Evolutionary conservation across 2,888 invertebrate species (phyloP), one percentile per base, ranked within the genome.

Genomic region (Aleiodes alternator): DNA sequence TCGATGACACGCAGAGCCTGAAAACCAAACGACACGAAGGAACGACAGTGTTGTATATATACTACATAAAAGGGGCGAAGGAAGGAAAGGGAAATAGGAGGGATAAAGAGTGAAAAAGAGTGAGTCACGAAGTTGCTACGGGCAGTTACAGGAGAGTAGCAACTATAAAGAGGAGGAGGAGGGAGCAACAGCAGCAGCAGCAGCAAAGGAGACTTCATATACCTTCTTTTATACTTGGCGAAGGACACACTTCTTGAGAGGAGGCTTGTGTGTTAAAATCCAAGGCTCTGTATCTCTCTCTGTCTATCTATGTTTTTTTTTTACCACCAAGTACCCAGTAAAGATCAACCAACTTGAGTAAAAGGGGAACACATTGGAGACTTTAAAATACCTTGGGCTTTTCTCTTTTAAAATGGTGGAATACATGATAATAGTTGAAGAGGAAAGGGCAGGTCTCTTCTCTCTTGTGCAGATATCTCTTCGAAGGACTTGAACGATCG

Each of bases 1-100:
- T 87, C 86, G 87, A 87, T 85, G 87, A 83, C 85, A 87, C 87
- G 85, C 83, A 84, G 80, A 82, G 76, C 82, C 83, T 83, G 82
- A 85, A 23, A 81, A 84, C 86, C 84, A 87, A 79, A 79, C 79
- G 72, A 84, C 87, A 84, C 86, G 77, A 80, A 76, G 73, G 76
- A 75, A 75, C 81, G 79, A 79, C 83, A 79, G 82, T 82, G 80
- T 79, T 79, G 81, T 82, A 84, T 75, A 77, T 86, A 84, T 82
- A 82, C 80, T 81, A 76, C 29, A 61, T 73, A 61, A 72, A 69
- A 64, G 72, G 69, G 76, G 68, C 61, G 57, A 69, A 43, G 38
- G 11, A 11, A 43, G 55, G 59, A 69, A 72, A 76, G 71, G 68
- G 75, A 77, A 68, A 73, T 79, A 78, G 74, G 74, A 80, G 81